Conservation (phyloP, 2,113 vertebrate species). For the Euleptes europaea region DNA sequence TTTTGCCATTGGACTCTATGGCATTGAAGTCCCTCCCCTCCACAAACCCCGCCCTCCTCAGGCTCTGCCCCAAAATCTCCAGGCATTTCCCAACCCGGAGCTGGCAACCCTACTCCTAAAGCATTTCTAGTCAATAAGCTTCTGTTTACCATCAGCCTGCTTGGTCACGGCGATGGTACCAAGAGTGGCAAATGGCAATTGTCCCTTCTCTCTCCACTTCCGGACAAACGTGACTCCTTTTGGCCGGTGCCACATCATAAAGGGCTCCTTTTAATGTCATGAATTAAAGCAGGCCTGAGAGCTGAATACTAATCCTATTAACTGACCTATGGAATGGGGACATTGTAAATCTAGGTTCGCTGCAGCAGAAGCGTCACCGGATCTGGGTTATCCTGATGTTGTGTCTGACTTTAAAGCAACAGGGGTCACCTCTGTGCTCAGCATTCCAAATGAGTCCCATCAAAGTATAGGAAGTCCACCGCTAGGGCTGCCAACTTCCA, state of each 20-base stretch:
- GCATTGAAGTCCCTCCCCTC: too few relatives aligned
- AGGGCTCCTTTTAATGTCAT: conserved; percentile 52
- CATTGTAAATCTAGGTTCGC: conserved; percentile 63
- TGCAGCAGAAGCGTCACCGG: conserved; percentile 7
- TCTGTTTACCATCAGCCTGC: conserved; percentile 58
- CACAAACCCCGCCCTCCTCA: too few relatives aligned
- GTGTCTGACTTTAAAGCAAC: conserved; percentile 46
- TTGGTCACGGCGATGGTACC: conserved; percentile 70
- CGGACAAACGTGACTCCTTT: conserved; percentile 46
- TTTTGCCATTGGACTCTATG: too few relatives aligned
- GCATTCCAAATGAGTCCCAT: conserved; percentile 60
- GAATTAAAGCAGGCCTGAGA: conserved; percentile 61
- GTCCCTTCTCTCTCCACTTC: conserved; percentile 64
- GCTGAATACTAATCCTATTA: conserved; percentile 65
- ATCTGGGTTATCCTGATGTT: conserved; percentile 46
- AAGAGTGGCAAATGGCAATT: conserved; percentile 45
- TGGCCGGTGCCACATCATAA: conserved; percentile 45
- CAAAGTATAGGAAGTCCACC: conserved; percentile 50
- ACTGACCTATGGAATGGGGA: conserved; percentile 64
- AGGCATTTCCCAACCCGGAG: too few relatives aligned
- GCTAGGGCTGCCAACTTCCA: too few relatives aligned
- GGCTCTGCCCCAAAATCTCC: too few relatives aligned
- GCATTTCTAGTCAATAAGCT: conserved; percentile 61
- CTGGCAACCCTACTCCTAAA: too few relatives aligned
- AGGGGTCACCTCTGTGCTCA: conserved; percentile 32